These are phyloP conservation scores for Electrophaes corylata DNA, from an alignment of 2,888 invertebrate species.

Conservation along the genomic window DNA sequence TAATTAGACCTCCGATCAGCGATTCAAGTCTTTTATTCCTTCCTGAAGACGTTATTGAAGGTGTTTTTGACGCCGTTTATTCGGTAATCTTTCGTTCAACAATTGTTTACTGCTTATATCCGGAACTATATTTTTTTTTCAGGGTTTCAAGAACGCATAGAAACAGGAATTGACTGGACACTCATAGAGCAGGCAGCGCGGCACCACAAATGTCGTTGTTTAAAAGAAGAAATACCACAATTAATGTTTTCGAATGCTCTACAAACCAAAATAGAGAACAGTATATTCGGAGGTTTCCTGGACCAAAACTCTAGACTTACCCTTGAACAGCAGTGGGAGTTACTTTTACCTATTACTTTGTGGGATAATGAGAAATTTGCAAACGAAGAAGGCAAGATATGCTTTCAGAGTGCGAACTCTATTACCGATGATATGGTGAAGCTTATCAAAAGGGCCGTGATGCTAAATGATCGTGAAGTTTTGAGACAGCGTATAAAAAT, in stretches of 20 bases:
- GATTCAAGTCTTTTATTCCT: slow-evolving; percentile 61
- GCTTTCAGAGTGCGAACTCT: slow-evolving; percentile 61
- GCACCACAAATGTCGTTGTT: slow-evolving; percentile 57
- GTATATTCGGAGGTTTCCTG: slow-evolving; percentile 62
- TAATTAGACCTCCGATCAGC: slow-evolving; percentile 62
- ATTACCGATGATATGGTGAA: slow-evolving; percentile 62
- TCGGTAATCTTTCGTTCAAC: not conserved
- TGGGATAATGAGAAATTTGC: slow-evolving; percentile 72
- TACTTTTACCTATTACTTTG: slow-evolving; percentile 58
- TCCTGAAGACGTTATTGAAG: slow-evolving; percentile 64
- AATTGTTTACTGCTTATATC: not conserved
- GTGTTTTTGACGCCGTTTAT: slow-evolving; percentile 31
- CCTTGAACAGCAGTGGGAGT: slow-evolving; percentile 66
- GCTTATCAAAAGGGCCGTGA: slow-evolving; percentile 61
- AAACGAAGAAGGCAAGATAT: slow-evolving; percentile 65
- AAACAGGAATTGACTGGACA: slow-evolving; percentile 70
- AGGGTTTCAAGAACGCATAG: slow-evolving; percentile 71
- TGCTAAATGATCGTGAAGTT: slow-evolving; percentile 49
- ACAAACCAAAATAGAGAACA: slow-evolving; percentile 62
- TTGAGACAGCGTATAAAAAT: slow-evolving; percentile 58
- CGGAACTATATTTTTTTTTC: not conserved
- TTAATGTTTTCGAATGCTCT: slow-evolving; percentile 61
- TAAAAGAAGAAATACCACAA: slow-evolving; percentile 44
- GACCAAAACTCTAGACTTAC: slow-evolving; percentile 56
- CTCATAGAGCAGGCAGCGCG: slow-evolving; percentile 55